Base-by-base conservation (phyloP, 2,113 vertebrate species). In the Paracyprichromis sp. region DNA sequence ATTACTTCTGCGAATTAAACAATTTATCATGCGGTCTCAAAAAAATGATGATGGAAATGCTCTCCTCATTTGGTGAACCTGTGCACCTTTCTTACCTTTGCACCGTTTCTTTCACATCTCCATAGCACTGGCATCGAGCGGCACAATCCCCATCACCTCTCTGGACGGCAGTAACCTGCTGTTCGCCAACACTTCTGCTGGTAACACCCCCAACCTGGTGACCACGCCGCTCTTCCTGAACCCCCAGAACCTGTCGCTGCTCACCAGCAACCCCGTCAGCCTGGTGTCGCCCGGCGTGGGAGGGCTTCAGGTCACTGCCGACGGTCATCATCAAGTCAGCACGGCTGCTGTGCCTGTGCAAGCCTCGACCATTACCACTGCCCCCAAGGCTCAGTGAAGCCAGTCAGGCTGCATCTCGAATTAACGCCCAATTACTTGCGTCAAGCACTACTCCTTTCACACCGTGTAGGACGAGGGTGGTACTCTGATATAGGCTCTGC, bases 381-480 rank as follows among this genome's bases (percentile, higher is more conserved):
- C 98, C 97, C 99, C 99, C 96, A 99, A 99, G 97, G 98, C 99
- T 80, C 98, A 99, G 96, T 99, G 97, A 99, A 97, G 95, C 90
- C 34, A 38, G 82, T 59, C 17, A 3, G 86, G 84, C 34, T 88
- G 93, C 91, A 84, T 88, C 86, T 87, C 8, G 40, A 85, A 78
- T 29, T 6, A 56, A 87, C n/a, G 29, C 88, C 88, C 88, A 85
- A 21, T 86, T 90, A 83, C 87, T 76, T 80, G 9, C 19, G 82
- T 83, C n/a, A 91, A 88, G 91, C 93, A 92, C 94, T 93, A 90
- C 90, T 88, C 76, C 54, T 83, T 26, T 89, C 83, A 89, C 89
- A 81, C 84, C 52, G 34, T 26, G 87, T 81, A 88, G 92, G 82
- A 90, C 45, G 56, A 90, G 83, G 89, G 89, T 80, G 89, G 88